Evolutionary conservation across 1,140 invertebrate species (phyloP), one percentile per base, ranked within the genome.

Genomic region (Anastatus disparis): DNA sequence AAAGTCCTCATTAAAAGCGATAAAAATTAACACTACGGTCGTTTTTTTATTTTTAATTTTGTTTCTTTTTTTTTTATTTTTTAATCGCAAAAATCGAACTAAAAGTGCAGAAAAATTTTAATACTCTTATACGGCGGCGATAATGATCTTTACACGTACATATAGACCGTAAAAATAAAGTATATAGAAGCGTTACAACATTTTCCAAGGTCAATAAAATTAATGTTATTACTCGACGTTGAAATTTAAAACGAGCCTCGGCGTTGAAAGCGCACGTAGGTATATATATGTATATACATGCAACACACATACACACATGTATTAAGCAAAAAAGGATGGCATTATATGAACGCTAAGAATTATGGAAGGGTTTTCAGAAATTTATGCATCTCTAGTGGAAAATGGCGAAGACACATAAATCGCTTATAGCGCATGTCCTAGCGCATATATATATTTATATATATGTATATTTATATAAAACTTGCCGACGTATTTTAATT

Each of bases 161-260:
- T 53, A 70, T 42, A 55, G 27, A 35, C 22, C 35, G 59, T 55
- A 70, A 70, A 62, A 70, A 44, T 44, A 63, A 70, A 35, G 42
- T 35, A 44, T 62, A 46, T n/a, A n/a, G n/a, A n/a, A 63, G 63
- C 20, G 40, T 38, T 58, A 58, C 44, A 61, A 31, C 29, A 61
- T 61, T 64, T 64, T 64, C 61, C 69, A 71, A 71, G 69, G 69
- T 64, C 46, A 40, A 62, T 48, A 65, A 71, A 71, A 71, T 71
- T 48, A 71, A 71, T 64, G 52, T 64, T 56, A 71, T 71, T 71
- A 46, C 69, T 56, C 52, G 52, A 53, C 44, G 69, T 53, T 71
- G 69, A 71, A 71, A 64, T 71, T 64, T 35, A 58, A 71, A 71
- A 71, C 53, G 68, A 63, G 26, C 20, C 55, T 17, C 8, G 42